Conservation (phyloP, 1,140 invertebrate genomes). For the Drosophila erecta region DNA sequence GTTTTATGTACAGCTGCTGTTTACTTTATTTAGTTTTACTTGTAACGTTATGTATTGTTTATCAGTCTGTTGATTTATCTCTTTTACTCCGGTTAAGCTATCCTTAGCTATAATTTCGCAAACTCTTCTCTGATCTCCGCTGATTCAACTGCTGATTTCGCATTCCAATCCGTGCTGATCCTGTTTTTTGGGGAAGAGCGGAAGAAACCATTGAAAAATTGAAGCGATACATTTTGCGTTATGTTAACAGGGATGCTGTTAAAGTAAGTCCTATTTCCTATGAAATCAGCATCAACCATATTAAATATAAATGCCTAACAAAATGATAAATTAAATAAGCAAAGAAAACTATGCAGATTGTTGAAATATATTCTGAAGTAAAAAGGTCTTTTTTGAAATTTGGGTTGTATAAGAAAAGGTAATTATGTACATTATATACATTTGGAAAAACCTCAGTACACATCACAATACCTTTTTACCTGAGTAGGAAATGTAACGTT, state of each 20-base stretch:
- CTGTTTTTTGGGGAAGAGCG: constrained; percentile 38
- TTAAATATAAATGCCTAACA: no score
- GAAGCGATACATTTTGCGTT: not conserved
- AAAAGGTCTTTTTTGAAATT: not conserved
- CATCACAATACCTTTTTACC: not conserved
- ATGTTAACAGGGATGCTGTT: no score
- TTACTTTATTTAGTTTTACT: constrained; percentile 77
- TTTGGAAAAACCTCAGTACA: not conserved
- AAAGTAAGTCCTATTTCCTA: no score
- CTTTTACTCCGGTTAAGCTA: constrained; percentile 68
- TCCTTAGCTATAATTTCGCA: constrained; percentile 72
- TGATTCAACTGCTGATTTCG: constrained; percentile 45
- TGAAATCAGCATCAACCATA: not conserved
- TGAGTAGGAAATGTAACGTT: not conserved
- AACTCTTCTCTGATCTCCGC: constrained; percentile 57
- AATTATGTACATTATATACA: not conserved
- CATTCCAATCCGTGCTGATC: constrained; percentile 67
- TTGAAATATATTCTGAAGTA: not conserved
- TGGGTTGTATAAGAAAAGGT: not conserved
- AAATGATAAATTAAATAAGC: no score
- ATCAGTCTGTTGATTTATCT: constrained; percentile 85
- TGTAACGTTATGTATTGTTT: constrained; percentile 81
- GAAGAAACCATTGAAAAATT: constrained; percentile 27
- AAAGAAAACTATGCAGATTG: not conserved
- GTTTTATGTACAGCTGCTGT: constrained; percentile 78